Evolutionary conservation across 2,797 vertebrate species (phyloP).

Genomic region (Anabas testudineus): DNA sequence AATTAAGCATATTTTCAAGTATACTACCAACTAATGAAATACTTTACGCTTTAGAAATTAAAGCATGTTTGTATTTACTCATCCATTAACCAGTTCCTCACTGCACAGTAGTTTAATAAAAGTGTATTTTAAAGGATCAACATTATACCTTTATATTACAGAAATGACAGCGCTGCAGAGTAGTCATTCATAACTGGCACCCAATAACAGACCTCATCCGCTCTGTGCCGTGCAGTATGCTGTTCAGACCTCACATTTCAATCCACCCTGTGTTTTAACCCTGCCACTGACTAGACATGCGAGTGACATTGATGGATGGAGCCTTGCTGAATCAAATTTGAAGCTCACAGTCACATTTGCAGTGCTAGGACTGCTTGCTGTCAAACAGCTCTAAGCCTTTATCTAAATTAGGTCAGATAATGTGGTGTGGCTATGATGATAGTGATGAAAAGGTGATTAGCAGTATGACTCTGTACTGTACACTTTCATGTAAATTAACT

Average conservation of each 20-base stretch:
- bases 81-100: neutral
- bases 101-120: neutral
- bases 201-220: conserved; percentile 51
- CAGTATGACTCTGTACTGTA: neutral
- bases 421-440: conserved; percentile 28
- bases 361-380: conserved; percentile 12
- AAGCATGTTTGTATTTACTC: neutral
- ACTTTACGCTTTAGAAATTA: neutral
- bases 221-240: conserved; percentile 66
- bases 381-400: conserved; percentile 33
- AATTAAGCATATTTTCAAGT: neutral
- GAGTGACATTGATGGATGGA: conserved; percentile 68
- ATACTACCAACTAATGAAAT: neutral
- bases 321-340: conserved; percentile 41
- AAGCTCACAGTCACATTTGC: conserved; percentile 45
- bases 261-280: conserved; percentile 62
- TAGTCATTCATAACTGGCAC: conserved; percentile 34
- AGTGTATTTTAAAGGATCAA: neutral
- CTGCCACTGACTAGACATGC: conserved; percentile 33
- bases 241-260: conserved; percentile 58
- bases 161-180: conserved; percentile 35
- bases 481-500: no score
- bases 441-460: conserved; percentile 35
- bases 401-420: conserved; percentile 35
- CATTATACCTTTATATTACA: conserved; percentile 11